Evolutionary conservation across 2,113 vertebrate genomes (phyloP).

Genomic region (Pelmatolapia mariae): DNA sequence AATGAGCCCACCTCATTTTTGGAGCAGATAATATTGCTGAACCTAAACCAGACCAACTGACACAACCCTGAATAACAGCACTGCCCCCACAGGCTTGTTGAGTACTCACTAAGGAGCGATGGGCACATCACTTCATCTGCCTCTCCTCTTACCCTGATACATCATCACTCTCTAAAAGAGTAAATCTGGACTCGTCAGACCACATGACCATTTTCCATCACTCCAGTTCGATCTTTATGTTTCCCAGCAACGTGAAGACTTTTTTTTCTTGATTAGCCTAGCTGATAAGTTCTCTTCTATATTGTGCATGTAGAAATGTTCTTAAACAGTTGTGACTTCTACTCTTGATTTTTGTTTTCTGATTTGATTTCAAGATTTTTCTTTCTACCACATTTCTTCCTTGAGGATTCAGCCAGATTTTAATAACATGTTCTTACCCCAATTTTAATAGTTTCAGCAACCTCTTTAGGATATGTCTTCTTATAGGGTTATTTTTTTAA

Average conservation of each 20-base stretch:
- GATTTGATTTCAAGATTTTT: background rate
- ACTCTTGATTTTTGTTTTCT: background rate
- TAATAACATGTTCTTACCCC: background rate
- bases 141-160: background rate
- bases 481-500: background rate
- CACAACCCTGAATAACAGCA: background rate
- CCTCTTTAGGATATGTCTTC: background rate
- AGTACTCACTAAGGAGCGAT: background rate
- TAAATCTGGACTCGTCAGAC: background rate
- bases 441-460: background rate
- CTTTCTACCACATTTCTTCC: background rate
- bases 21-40: background rate
- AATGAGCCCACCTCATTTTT: background rate
- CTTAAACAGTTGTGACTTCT: background rate
- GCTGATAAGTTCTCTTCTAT: background rate
- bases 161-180: background rate
- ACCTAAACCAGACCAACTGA: background rate
- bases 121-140: background rate
- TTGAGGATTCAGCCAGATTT: background rate
- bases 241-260: background rate
- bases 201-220: background rate
- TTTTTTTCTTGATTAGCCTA: background rate
- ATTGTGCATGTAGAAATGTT: background rate
- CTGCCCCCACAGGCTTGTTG: background rate
- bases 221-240: background rate